A percentile compares a stretch with the other conserved stretches of the same genome.
Conservation (phyloP, 2,888 invertebrate genomes). For the Hetaerina titia region DNA sequence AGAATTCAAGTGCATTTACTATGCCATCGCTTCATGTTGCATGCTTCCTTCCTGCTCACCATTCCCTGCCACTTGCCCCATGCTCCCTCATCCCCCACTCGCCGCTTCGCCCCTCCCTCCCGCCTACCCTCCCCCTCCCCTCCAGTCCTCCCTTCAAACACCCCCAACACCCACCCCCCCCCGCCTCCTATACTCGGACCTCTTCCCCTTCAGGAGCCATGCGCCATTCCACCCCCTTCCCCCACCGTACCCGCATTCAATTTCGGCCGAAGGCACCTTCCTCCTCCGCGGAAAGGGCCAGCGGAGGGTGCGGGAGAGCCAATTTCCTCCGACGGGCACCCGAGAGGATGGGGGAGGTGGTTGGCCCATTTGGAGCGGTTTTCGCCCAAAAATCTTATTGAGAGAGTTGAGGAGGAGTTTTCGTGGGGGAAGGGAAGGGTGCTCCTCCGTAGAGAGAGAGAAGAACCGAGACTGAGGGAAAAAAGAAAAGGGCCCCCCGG, state of each 20-base stretch:
- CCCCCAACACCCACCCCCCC: background rate
- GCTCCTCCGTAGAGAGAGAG: slow-evolving; percentile 6
- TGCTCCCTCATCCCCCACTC: background rate
- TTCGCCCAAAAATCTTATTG: slow-evolving; percentile 23
- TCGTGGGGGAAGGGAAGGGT: background rate
- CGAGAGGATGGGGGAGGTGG: background rate
- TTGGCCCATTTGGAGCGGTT: background rate
- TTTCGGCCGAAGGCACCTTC: background rate
- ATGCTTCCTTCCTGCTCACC: too few relatives aligned
- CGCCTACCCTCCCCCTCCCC: background rate
- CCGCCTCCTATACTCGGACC: background rate
- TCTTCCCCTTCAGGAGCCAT: background rate
- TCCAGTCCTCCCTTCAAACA: background rate
- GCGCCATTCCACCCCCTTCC: background rate
- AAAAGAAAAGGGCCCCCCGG: background rate
- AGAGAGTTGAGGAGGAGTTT: background rate
- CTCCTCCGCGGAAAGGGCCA: background rate
- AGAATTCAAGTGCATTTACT: too few relatives aligned
- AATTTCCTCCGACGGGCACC: background rate
- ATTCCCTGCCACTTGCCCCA: background rate
- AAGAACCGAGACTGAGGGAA: background rate
- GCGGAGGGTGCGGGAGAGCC: background rate
- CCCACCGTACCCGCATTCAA: background rate
- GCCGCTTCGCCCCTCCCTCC: background rate
- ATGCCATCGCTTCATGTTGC: too few relatives aligned